Evolutionary conservation across 2,113 vertebrate genomes (phyloP).

Genomic region (Chaenocephalus aceratus): DNA sequence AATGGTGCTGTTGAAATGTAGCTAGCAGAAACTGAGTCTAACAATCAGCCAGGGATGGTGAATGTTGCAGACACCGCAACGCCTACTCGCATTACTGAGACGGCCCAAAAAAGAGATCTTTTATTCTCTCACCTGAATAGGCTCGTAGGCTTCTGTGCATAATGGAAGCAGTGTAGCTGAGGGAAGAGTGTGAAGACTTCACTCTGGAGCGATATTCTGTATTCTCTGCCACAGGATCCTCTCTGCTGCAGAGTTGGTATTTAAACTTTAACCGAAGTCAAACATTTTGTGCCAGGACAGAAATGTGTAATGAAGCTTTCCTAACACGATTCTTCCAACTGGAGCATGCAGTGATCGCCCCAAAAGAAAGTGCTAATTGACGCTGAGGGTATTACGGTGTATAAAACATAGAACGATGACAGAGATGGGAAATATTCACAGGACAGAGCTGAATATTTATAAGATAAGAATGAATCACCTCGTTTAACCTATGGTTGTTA

Average conservation of each 20-base stretch:
- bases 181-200: constrained; percentile 1
- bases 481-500: constrained; percentile 11
- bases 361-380: constrained; percentile 60
- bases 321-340: constrained; percentile 69
- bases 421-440: constrained; percentile 28
- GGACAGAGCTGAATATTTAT: constrained; percentile 34
- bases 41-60: constrained; percentile 41
- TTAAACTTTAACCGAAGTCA: constrained; percentile 41
- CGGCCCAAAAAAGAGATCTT: constrained; percentile 39
- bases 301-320: constrained; percentile 63
- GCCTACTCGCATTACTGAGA: constrained; percentile 52
- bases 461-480: not conserved
- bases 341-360: constrained; percentile 61
- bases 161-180: constrained; percentile 26
- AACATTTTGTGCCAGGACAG: constrained; percentile 57
- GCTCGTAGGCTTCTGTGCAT: constrained; percentile 28
- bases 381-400: constrained; percentile 52
- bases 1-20: constrained; percentile 24
- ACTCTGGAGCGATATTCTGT: constrained; percentile 21
- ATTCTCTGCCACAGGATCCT: not conserved
- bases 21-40: constrained; percentile 30
- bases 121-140: constrained; percentile 68
- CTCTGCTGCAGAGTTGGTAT: constrained; percentile 33
- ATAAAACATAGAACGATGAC: constrained; percentile 11
- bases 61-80: constrained; percentile 48